phyloP scores from a whole-genome alignment of 2,113 vertebrate genomes.

The Rutilus rutilus region DNA sequence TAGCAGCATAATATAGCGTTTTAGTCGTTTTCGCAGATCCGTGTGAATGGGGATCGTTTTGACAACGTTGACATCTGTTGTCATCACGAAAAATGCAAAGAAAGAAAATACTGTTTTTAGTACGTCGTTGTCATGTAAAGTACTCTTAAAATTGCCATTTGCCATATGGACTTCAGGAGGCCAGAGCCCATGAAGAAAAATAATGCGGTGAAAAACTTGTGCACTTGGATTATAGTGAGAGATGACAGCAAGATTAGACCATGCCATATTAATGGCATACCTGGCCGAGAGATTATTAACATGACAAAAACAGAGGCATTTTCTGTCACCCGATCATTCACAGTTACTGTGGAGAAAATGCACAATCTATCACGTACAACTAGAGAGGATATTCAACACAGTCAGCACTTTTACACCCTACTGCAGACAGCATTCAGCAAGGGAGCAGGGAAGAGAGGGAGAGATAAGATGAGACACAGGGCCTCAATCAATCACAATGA shows the following conservation, averaged over 20 bases:
- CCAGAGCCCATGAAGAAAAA: not conserved
- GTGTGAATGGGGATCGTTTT: no score
- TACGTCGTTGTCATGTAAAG: no score
- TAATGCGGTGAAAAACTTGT: not conserved
- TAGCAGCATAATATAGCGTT: no score
- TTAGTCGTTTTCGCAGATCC: no score
- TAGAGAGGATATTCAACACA: not conserved
- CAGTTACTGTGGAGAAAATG: conserved; percentile 22
- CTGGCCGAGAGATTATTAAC: conserved; percentile 40
- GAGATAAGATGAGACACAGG: not conserved
- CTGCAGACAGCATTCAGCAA: not conserved
- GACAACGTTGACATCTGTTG: no score
- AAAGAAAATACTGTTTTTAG: no score
- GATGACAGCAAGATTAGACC: conserved; percentile 43
- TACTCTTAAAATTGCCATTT: not conserved
- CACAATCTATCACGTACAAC: conserved; percentile 37
- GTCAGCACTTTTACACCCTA: conserved; percentile 55
- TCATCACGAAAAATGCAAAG: no score
- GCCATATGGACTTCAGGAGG: not conserved
- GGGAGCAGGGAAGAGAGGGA: not conserved
- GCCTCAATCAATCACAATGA: conserved; percentile 48
- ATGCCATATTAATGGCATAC: conserved; percentile 16
- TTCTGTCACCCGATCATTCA: conserved; percentile 52
- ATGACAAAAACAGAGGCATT: conserved; percentile 49
- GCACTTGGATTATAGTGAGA: conserved; percentile 29